Conservation (phyloP, 1,140 invertebrate genomes). For the Solenopsis fugax region DNA sequence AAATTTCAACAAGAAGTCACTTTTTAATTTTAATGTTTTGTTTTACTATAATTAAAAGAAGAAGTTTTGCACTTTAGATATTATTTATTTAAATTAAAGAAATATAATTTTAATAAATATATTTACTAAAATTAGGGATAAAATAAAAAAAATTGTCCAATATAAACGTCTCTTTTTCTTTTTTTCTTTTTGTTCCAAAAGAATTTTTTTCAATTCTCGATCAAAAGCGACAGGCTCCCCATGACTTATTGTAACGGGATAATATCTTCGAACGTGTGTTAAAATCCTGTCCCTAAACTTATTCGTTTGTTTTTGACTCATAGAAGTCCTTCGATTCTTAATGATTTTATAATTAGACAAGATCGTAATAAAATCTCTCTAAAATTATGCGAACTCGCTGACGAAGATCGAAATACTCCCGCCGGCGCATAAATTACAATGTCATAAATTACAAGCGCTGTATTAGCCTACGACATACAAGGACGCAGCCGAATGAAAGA, state of each 20-base stretch:
- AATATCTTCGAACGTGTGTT: neutral
- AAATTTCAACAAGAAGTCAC: too few species aligned
- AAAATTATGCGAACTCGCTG: neutral
- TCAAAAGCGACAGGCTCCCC: neutral
- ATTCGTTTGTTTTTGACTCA: neutral
- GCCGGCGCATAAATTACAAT: conserved; percentile 26
- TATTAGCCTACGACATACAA: conserved; percentile 4
- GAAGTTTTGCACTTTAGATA: too few species aligned
- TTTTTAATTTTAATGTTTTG: too few species aligned
- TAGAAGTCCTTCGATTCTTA: neutral
- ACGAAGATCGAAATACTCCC: neutral
- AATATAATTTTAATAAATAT: too few species aligned
- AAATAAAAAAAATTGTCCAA: too few species aligned
- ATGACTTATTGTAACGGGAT: neutral
- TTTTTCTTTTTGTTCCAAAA: neutral
- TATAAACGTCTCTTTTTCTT: conserved; percentile 27
- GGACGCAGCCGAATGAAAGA: conserved; percentile 21
- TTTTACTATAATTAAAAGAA: too few species aligned
- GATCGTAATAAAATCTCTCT: neutral
- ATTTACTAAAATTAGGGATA: too few species aligned
- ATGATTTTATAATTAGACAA: neutral
- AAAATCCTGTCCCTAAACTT: neutral
- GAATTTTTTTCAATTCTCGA: neutral
- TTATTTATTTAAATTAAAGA: too few species aligned
- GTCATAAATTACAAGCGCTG: neutral